A percentile compares a stretch with the other conserved stretches of the same genome.
Conservation (phyloP, 2,797 vertebrate genomes). For the Hirundo rustica region DNA sequence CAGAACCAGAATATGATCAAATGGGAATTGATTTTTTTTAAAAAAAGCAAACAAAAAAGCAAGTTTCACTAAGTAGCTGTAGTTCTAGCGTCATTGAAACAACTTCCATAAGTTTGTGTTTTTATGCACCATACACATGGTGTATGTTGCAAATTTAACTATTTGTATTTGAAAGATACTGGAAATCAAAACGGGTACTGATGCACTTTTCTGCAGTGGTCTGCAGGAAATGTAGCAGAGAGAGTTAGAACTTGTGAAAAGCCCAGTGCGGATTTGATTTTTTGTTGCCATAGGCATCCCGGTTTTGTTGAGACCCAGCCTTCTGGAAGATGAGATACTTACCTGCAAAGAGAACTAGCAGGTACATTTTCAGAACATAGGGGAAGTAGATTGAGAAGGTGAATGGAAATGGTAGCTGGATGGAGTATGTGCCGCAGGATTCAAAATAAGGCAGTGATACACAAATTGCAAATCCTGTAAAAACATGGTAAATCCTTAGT, state of each 20-base stretch:
- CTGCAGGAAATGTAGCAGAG: neutral
- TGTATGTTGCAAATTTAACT: neutral
- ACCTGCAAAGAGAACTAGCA: slow-evolving; percentile 84
- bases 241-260: neutral
- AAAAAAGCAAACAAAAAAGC: neutral
- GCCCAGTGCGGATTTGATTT: neutral
- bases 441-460: slow-evolving; percentile 82
- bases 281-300: neutral
- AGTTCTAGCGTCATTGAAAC: neutral
- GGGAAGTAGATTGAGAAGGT: slow-evolving; percentile 73
- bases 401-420: slow-evolving; percentile 66
- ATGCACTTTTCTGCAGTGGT: neutral
- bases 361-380: slow-evolving; percentile 79
- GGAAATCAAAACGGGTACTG: neutral
- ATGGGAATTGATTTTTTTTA: neutral
- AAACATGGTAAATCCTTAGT: neutral
- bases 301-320: neutral
- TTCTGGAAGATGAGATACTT: slow-evolving; percentile 59
- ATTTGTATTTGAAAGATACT: neutral
- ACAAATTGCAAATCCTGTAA: slow-evolving; percentile 82
- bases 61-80: neutral
- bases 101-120: neutral
- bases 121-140: neutral
- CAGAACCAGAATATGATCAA: neutral
- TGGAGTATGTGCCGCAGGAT: slow-evolving; percentile 72